Conservation (phyloP, 2,113 vertebrate species). For the Alectura lathami region DNA sequence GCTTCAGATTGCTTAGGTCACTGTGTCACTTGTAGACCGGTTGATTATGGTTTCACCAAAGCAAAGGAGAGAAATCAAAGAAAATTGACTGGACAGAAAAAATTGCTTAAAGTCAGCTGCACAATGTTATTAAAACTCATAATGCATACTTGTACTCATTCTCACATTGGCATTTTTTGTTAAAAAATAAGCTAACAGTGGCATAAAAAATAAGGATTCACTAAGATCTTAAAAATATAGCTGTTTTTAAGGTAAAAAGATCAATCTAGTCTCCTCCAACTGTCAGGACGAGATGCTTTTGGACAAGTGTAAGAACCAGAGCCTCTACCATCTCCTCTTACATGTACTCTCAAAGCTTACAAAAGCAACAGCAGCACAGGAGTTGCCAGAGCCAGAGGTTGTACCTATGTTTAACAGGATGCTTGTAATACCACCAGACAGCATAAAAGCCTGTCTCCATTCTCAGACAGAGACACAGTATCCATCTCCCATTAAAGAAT, state of each 20-base stretch:
- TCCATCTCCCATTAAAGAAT: neutral
- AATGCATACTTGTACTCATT: neutral
- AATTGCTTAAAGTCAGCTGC: neutral
- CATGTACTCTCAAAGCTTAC: neutral
- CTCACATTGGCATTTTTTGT: neutral
- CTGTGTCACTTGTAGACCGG: neutral
- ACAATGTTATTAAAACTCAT: neutral
- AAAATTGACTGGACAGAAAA: neutral
- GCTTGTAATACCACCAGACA: neutral
- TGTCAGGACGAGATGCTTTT: neutral
- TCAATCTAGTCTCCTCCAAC: neutral
- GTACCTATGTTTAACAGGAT: neutral
- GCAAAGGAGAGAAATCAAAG: neutral
- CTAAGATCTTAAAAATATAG: neutral
- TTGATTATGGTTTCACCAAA: neutral
- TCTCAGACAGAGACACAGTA: neutral
- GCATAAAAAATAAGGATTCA: neutral
- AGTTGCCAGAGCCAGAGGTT: neutral
- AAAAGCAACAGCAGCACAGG: neutral
- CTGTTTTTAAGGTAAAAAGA: slow-evolving; percentile 7
- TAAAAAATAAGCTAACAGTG: neutral
- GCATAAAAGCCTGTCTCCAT: neutral
- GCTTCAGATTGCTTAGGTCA: neutral
- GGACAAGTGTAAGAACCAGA: neutral
- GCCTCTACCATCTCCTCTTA: neutral